Evolutionary conservation across 2,797 vertebrate species (phyloP).

Genomic region (Oreortyx pictus): DNA sequence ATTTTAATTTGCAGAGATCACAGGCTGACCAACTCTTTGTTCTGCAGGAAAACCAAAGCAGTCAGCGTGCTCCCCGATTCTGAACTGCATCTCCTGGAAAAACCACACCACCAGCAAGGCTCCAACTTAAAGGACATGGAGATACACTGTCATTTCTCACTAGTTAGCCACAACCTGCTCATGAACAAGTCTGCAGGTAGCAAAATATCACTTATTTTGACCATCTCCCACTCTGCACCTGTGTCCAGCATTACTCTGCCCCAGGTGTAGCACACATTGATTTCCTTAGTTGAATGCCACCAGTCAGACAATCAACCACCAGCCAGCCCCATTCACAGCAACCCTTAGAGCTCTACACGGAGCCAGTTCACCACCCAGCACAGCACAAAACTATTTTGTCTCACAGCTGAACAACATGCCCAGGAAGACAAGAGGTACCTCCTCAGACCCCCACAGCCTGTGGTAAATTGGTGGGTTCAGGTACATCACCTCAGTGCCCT

Average conservation of each 20-base stretch:
- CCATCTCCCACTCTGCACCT: not conserved
- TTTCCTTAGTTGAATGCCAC: too few species aligned
- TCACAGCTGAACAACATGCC: not conserved
- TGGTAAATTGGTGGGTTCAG: not conserved
- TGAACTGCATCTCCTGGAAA: not conserved
- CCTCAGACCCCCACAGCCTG: not conserved
- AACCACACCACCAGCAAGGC: not conserved
- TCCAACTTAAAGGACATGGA: not conserved
- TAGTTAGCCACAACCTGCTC: not conserved
- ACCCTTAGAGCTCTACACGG: too few species aligned
- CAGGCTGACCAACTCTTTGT: not conserved
- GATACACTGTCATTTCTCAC: not conserved
- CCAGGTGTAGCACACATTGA: too few species aligned
- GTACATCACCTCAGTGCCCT: too few species aligned
- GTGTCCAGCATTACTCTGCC: too few species aligned
- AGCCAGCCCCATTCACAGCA: too few species aligned
- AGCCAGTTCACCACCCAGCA: not conserved
- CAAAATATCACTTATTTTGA: not conserved
- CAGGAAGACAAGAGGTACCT: not conserved
- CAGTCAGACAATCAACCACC: too few species aligned
- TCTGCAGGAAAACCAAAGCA: accelerated
- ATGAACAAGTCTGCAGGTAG: not conserved
- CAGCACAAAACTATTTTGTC: not conserved
- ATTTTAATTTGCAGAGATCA: not conserved
- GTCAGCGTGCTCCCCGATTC: not conserved